A percentile compares a stretch with the other conserved stretches of the same genome.
These are phyloP conservation scores for Platyura marginata DNA, from an alignment of 1,140 invertebrate genomes.

Conservation along the genomic window DNA sequence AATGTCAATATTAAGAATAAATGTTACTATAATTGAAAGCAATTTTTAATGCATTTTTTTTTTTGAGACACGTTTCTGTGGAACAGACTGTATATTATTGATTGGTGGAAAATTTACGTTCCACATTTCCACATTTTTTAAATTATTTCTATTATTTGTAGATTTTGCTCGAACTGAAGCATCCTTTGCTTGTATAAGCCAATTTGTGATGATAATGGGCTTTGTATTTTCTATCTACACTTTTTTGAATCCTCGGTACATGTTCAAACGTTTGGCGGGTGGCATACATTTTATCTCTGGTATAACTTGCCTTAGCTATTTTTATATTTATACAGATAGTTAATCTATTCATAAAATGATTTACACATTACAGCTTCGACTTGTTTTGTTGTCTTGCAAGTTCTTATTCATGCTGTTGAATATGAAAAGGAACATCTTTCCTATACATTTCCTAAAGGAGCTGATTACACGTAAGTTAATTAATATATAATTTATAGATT, in stretches of 20 bases:
- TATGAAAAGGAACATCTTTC: conserved; percentile 46
- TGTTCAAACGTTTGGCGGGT: conserved; percentile 72
- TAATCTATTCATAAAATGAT: background rate
- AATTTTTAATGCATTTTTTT: no score
- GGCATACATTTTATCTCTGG: conserved; percentile 69
- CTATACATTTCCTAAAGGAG: conserved; percentile 46
- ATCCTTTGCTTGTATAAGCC: conserved; percentile 65
- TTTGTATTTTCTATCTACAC: conserved; percentile 71
- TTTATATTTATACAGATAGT: background rate
- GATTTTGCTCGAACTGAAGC: conserved; percentile 68
- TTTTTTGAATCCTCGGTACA: conserved; percentile 68
- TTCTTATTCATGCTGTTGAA: conserved; percentile 49
- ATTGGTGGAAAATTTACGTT: no score
- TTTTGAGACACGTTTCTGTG: no score
- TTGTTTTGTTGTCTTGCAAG: conserved; percentile 63
- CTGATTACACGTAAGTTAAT: conserved; percentile 37
- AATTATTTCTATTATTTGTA: conserved; percentile 33
- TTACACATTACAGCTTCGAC: conserved; percentile 35
- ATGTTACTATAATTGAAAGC: no score
- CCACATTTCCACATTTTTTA: no score
- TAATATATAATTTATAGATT: conserved; percentile 2
- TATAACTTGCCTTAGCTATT: conserved; percentile 24
- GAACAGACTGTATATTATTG: no score
- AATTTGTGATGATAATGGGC: conserved; percentile 62
- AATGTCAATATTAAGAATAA: no score